phyloP scores from a whole-genome alignment of 30 jellyfish, hydroid and myxozoan genomes.

The Rhopilema esculentum region DNA sequence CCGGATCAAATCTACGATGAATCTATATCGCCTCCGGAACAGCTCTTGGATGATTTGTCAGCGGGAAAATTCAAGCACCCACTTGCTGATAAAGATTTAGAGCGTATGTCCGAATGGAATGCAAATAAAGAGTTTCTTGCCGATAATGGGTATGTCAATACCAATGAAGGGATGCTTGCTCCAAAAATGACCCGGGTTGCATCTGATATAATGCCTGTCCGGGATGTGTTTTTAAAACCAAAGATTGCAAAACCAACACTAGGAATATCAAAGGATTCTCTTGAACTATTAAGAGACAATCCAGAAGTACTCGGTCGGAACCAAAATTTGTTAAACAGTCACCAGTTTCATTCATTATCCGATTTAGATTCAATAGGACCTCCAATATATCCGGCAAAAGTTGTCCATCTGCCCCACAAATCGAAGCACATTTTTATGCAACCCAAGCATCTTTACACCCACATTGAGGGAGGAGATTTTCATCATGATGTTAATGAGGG shows the following conservation, averaged over 20 bases:
- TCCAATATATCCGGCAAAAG: conserved; percentile 72
- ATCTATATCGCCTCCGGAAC: conserved; percentile 91
- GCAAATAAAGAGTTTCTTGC: conserved; percentile 71
- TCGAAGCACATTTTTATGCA: conserved; percentile 57
- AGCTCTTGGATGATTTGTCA: conserved; percentile 83
- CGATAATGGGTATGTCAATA: conserved; percentile 47
- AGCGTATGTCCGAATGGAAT: conserved; percentile 76
- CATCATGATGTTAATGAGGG: conserved; percentile 53
- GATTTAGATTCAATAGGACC: conserved; percentile 85
- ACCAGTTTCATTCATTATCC: conserved; percentile 69
- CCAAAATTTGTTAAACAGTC: conserved; percentile 57
- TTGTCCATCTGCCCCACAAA: conserved; percentile 57
- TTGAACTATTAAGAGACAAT: conserved; percentile 43
- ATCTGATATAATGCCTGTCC: conserved; percentile 73
- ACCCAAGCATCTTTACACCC: conserved; percentile 50
- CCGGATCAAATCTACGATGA: conserved; percentile 72
- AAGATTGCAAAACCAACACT: conserved; percentile 39
- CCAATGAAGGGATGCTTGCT: not conserved
- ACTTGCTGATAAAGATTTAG: conserved; percentile 74
- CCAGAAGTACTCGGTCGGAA: conserved; percentile 85
- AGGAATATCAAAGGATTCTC: conserved; percentile 18
- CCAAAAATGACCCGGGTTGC: conserved; percentile 71
- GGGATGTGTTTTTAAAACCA: conserved; percentile 61
- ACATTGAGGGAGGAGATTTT: conserved; percentile 20
- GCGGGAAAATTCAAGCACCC: conserved; percentile 77